Evolutionary conservation across 2,797 vertebrate species (phyloP).

Genomic region (Holocentrus rufus): DNA sequence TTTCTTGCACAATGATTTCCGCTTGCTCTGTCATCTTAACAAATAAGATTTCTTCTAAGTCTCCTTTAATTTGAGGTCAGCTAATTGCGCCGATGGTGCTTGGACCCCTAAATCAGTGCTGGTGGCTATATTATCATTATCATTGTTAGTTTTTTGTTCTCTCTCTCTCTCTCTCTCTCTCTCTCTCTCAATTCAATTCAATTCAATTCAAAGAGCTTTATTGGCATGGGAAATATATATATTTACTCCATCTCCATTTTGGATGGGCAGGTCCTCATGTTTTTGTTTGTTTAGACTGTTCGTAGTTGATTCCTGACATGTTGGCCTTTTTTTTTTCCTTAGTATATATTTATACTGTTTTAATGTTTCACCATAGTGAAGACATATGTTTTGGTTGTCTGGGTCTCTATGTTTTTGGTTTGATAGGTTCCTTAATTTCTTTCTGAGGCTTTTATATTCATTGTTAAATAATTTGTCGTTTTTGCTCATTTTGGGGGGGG

Average conservation of each 20-base stretch:
- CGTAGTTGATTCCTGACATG: neutral
- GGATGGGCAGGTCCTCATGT: neutral
- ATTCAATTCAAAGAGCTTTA: no score
- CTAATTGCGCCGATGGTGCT: no score
- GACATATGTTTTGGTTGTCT: neutral
- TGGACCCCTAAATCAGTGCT: no score
- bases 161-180: no score
- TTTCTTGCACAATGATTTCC: no score
- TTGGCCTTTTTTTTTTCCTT: neutral
- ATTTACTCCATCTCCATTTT: conserved; percentile 6
- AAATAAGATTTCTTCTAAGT: no score
- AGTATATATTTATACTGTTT: neutral
- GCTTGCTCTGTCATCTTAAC: no score
- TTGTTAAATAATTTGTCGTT: neutral
- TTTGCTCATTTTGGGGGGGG: neutral
- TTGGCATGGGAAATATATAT: no score
- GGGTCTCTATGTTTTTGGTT: conserved; percentile 2
- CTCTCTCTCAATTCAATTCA: no score
- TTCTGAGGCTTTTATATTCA: neutral
- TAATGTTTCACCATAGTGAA: conserved; percentile 1
- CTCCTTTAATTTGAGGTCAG: no score
- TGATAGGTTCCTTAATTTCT: conserved; percentile 13
- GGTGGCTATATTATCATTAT: no score
- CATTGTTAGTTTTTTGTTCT: no score
- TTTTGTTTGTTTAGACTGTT: conserved; percentile 17